Evolutionary conservation across 2,797 vertebrate genomes (phyloP), one percentile per base, ranked within the genome.

Genomic region (Decapterus maruadsi): DNA sequence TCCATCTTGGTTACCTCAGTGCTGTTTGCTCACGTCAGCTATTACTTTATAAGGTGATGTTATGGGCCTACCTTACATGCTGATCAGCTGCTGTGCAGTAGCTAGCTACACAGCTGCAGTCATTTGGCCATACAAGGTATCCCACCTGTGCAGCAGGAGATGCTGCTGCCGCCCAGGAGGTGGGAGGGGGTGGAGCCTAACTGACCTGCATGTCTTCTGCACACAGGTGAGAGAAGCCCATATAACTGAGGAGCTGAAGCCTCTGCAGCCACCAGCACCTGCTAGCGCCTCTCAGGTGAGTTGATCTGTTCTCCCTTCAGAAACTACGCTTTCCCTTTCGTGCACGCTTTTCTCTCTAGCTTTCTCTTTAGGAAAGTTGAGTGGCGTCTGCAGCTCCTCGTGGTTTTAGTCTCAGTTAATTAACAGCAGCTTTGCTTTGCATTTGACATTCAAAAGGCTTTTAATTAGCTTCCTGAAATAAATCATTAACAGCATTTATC

Each of bases 151-250:
- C 66, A 51, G 17, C 54, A 19, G 69, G 29, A 42, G 59, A 29
- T 6, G 50, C 3, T 1, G 40, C 48, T 16, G 56, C 16, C 16
- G 36, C 11, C 54, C 26, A 8, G 64, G 29, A 74, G 85, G 26
- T 26, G 26, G 26, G 26, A 26, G 88, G 79, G 82, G 2, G 31
- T 34, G 31, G 31, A 34, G 79, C 85, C 67, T 74, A 26, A 63
- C 75, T 79, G 75, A 46, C 36, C 12, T 19, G 51, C 57, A 56
- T 68, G 57, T 3, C 66, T 42, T 50, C 60, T 79, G 16, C 81
- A 71, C 86, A 91, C 40, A 3, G 91, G 88, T 92, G 91, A 72
- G 48, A 51, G 19, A 65, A 55, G 51, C 74, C 54, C 60, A 84
- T 92, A 93, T 84, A 94, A 88, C 2, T 22, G 78, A 66, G 26